phyloP scores from a whole-genome alignment of 2,888 invertebrate genomes.

The Drosophila fulvimacula region DNA sequence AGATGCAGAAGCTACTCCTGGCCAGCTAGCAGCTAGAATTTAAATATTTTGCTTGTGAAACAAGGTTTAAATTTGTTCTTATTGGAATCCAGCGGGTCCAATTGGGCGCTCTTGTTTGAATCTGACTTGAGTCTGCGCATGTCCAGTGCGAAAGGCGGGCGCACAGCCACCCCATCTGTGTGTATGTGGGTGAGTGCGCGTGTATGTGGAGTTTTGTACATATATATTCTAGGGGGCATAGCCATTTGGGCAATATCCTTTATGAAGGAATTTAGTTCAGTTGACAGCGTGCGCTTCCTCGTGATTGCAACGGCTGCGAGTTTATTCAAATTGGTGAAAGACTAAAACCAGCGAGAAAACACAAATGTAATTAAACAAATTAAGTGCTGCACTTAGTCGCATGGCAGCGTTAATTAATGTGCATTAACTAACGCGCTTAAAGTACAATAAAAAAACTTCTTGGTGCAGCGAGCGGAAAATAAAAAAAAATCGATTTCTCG shows the following conservation, averaged over 20 bases:
- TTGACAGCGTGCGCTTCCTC: constrained; percentile 74
- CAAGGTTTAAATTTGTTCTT: background rate
- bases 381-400: background rate
- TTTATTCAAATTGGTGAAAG: constrained; percentile 32
- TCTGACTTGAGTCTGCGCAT: constrained; percentile 48
- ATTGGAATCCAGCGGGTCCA: background rate
- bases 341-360: constrained; percentile 16
- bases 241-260: constrained; percentile 53
- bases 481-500: constrained; percentile 75
- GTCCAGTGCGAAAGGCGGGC: constrained; percentile 25
- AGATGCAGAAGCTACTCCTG: too few species aligned
- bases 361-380: constrained; percentile 29
- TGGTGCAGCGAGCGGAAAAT: constrained; percentile 47
- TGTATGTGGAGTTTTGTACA: constrained; percentile 5
- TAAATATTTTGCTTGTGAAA: background rate
- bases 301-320: constrained; percentile 55
- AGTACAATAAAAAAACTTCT: constrained; percentile 17
- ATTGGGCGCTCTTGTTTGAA: constrained; percentile 46
- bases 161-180: constrained; percentile 40
- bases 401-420: constrained; percentile 16
- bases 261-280: constrained; percentile 76
- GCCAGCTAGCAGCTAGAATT: background rate
- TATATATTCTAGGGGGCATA: constrained; percentile 29
- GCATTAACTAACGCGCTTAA: constrained; percentile 22
- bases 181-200: background rate